Evolutionary conservation across 2,888 invertebrate genomes (phyloP).

Genomic region (Meandrusa payeni): DNA sequence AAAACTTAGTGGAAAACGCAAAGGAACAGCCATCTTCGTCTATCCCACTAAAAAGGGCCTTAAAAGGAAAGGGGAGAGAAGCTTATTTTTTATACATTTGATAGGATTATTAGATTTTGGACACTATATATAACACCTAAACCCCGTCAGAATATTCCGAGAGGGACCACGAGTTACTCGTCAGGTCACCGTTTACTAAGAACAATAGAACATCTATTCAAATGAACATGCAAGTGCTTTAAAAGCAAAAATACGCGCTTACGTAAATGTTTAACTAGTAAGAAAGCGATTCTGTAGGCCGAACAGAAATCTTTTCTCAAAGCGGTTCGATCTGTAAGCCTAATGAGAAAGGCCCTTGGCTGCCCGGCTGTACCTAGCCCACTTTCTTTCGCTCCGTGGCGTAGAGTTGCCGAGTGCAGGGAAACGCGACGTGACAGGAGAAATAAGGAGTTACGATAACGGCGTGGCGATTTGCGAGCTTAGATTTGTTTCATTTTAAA

Average conservation of each 20-base stretch:
- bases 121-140: too few species aligned
- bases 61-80: too few species aligned
- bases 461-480: not conserved
- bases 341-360: slow-evolving; percentile 22
- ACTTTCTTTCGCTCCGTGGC: slow-evolving; percentile 20
- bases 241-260: slow-evolving; percentile 11
- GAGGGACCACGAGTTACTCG: too few species aligned
- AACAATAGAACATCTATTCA: not conserved
- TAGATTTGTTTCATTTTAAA: slow-evolving; percentile 1
- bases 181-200: too few species aligned
- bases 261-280: slow-evolving; percentile 19
- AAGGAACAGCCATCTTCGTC: too few species aligned
- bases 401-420: slow-evolving; percentile 21
- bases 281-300: slow-evolving; percentile 16
- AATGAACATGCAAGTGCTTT: not conserved
- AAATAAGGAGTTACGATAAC: slow-evolving; percentile 20
- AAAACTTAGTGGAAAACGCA: too few species aligned
- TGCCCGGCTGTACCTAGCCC: slow-evolving; percentile 19
- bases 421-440: slow-evolving; percentile 24
- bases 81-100: too few species aligned
- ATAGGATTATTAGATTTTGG: too few species aligned
- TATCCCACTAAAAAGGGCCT: too few species aligned
- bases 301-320: slow-evolving; percentile 17
- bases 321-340: slow-evolving; percentile 24
- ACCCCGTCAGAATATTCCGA: too few species aligned